Conservation (phyloP, 2,113 vertebrate species). For the Gracilinanus agilis region DNA sequence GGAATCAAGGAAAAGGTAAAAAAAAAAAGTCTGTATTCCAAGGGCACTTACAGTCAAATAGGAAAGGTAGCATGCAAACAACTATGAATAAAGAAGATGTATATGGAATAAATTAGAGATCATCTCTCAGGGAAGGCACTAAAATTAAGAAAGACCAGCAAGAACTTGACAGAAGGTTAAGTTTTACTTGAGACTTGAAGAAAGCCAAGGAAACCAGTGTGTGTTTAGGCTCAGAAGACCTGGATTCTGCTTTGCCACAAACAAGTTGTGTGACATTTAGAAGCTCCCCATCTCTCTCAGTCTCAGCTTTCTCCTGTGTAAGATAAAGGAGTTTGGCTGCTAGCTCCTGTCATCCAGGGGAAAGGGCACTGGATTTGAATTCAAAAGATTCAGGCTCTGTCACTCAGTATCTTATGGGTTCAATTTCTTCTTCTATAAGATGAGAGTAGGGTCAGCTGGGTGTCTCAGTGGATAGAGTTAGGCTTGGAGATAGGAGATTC, state of each 20-base stretch:
- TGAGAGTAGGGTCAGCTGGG: neutral
- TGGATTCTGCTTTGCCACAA: neutral
- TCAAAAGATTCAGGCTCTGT: neutral
- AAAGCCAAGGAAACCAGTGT: neutral
- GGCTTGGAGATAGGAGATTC: no score
- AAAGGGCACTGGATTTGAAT: neutral
- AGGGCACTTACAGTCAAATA: neutral
- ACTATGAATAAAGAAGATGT: neutral
- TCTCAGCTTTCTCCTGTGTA: neutral
- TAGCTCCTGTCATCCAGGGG: neutral
- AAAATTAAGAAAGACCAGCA: neutral
- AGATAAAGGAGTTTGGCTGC: neutral
- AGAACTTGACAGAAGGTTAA: neutral
- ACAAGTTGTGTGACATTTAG: neutral
- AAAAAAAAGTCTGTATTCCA: neutral
- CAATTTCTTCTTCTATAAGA: constrained; percentile 11
- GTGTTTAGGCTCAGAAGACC: neutral
- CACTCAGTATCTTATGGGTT: neutral
- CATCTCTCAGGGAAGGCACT: neutral
- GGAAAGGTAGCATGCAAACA: neutral
- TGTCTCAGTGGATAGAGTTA: no score
- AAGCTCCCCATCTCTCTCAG: neutral
- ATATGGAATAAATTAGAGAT: neutral
- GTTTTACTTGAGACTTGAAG: neutral
- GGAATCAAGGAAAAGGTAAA: neutral